Percentiles rank a stretch among this genome's conserved stretches.
phyloP scores from a whole-genome alignment of 2,888 invertebrate species.

The Eupithecia exiguata region DNA sequence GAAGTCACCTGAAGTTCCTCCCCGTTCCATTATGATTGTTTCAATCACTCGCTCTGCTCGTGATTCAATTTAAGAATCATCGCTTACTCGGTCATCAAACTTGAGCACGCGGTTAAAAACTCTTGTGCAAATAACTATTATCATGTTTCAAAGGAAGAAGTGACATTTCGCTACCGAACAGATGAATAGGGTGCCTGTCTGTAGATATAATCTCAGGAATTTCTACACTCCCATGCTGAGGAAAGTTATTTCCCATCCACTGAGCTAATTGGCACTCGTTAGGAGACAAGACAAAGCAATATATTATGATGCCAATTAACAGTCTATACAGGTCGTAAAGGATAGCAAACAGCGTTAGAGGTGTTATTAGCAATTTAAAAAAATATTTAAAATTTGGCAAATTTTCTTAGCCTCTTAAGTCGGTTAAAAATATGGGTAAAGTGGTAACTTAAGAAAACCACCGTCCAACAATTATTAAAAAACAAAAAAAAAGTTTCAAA shows the following conservation, averaged over 20 bases:
- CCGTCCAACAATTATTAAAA: too few relatives aligned
- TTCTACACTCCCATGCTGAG: constrained; percentile 16
- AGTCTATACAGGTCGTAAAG: constrained; percentile 1
- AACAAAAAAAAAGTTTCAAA: too few relatives aligned
- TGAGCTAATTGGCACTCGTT: constrained; percentile 29
- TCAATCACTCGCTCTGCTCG: too few relatives aligned
- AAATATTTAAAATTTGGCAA: not conserved
- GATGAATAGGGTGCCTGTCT: constrained; percentile 1
- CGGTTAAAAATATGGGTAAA: too few relatives aligned
- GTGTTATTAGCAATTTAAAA: not conserved
- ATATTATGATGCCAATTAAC: constrained; percentile 29
- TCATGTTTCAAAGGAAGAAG: constrained; percentile 2
- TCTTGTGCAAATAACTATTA: too few relatives aligned
- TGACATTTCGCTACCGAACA: not conserved
- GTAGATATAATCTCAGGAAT: constrained; percentile 13
- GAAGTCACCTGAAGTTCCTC: too few relatives aligned
- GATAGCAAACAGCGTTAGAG: not conserved
- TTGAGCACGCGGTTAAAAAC: too few relatives aligned
- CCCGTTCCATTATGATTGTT: too few relatives aligned
- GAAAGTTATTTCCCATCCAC: constrained; percentile 32
- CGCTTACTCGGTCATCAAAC: too few relatives aligned
- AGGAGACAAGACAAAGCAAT: constrained; percentile 27
- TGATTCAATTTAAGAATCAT: too few relatives aligned
- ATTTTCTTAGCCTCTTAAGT: too few relatives aligned
- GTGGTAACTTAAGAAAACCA: too few relatives aligned